These are phyloP conservation scores for Tinamus guttatus DNA, from an alignment of 2,113 vertebrate species.

Conservation along the genomic window DNA sequence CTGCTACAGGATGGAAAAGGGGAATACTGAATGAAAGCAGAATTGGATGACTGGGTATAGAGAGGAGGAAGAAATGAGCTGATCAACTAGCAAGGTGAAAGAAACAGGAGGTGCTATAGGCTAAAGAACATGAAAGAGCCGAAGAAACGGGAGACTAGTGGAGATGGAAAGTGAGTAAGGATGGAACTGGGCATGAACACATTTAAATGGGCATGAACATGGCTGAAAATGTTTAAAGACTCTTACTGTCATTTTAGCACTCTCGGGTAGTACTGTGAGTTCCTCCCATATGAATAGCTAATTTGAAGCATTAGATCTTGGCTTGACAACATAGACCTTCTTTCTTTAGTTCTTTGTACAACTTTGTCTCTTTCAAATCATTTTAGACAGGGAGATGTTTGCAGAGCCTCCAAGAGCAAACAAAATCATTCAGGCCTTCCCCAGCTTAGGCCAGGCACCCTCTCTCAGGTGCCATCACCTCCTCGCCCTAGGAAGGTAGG, in stretches of 20 bases:
- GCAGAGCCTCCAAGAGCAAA: not conserved
- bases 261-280: not conserved
- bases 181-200: not conserved
- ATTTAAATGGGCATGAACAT: not conserved
- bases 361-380: not conserved
- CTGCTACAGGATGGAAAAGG: not conserved
- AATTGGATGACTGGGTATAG: not conserved
- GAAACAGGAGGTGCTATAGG: not conserved
- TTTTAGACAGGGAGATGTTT: not conserved
- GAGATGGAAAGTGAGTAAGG: not conserved
- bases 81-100: not conserved
- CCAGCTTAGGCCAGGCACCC: not conserved
- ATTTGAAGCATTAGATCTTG: not conserved
- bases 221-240: not conserved
- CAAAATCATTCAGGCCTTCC: not conserved
- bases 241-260: not conserved
- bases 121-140: not conserved
- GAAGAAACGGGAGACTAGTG: not conserved
- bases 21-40: not conserved
- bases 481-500: not conserved
- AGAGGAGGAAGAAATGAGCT: not conserved
- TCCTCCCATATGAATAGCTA: not conserved
- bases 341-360: not conserved
- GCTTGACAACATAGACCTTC: not conserved
- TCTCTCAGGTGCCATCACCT: not conserved